These are phyloP conservation scores for Helicorthomorpha holstii DNA, from an alignment of 1,140 invertebrate genomes.

Conservation along the genomic window DNA sequence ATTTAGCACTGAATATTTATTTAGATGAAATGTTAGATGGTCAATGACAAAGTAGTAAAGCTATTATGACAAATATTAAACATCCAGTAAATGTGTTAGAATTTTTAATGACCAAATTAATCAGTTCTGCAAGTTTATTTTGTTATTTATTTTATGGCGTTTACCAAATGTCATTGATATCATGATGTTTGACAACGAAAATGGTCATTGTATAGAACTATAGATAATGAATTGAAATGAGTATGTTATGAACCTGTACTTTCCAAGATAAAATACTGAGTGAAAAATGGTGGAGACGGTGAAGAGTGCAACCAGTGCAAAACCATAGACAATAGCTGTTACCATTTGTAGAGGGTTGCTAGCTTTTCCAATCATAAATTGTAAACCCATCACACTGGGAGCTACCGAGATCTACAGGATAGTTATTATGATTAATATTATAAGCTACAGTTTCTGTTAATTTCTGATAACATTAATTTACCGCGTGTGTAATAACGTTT, in stretches of 20 bases:
- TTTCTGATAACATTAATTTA: conserved; percentile 19
- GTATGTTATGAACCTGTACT: conserved; percentile 19
- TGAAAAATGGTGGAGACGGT: conserved; percentile 81
- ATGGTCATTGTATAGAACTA: no score
- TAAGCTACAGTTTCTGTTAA: neutral
- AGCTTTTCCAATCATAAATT: conserved; percentile 54
- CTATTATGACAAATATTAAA: no score
- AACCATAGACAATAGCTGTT: conserved; percentile 67
- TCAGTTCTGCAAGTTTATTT: no score
- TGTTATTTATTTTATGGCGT: no score
- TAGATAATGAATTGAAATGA: neutral
- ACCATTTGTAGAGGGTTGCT: conserved; percentile 50
- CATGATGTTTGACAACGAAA: no score
- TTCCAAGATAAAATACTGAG: conserved; percentile 49
- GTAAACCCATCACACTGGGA: conserved; percentile 54
- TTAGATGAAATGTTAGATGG: no score
- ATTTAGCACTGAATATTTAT: no score
- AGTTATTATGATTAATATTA: no score
- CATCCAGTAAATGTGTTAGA: no score
- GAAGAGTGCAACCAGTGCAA: conserved; percentile 68
- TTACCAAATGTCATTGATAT: no score
- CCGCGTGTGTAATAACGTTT: conserved; percentile 76
- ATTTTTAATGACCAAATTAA: no score
- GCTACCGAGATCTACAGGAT: conserved; percentile 49
- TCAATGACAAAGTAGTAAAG: no score